Evolutionary conservation across 2,797 vertebrate species (phyloP).

Genomic region (Poeciliopsis paucimaculata): DNA sequence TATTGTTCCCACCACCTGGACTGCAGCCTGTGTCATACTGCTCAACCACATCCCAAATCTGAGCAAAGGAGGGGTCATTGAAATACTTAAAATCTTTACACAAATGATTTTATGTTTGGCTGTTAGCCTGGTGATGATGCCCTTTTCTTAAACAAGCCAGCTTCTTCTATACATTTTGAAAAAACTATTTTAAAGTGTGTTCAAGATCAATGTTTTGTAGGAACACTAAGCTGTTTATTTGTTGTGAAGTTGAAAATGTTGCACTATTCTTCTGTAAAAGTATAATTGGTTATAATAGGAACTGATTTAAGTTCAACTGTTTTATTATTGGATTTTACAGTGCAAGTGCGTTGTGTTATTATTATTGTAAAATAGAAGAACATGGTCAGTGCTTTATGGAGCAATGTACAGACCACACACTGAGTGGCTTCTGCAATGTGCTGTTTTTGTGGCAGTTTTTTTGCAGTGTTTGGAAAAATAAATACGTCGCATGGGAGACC

Average conservation of each 20-base stretch:
- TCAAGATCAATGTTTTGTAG: too few species aligned
- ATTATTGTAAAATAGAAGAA: neutral
- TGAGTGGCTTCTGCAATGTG: neutral
- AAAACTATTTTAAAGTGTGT: too few species aligned
- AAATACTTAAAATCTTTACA: too few species aligned
- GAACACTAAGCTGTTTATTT: too few species aligned
- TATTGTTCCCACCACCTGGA: constrained; percentile 83
- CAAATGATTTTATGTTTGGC: too few species aligned
- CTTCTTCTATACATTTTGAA: too few species aligned
- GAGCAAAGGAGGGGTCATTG: too few species aligned
- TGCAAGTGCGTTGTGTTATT: neutral
- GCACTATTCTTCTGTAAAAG: too few species aligned
- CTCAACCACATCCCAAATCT: constrained; percentile 89
- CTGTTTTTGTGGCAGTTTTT: neutral
- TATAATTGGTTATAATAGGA: too few species aligned
- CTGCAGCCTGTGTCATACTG: constrained; percentile 87
- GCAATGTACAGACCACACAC: neutral
- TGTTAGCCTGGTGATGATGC: too few species aligned
- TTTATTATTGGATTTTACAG: neutral
- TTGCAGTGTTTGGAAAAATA: neutral
- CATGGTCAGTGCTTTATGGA: neutral
- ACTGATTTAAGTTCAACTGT: neutral
- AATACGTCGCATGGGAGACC: neutral
- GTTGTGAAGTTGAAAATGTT: too few species aligned
- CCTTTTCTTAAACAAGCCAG: too few species aligned